These are phyloP conservation scores for Drosophila sucinea DNA, from an alignment of 1,140 invertebrate genomes.

Conservation along the genomic window DNA sequence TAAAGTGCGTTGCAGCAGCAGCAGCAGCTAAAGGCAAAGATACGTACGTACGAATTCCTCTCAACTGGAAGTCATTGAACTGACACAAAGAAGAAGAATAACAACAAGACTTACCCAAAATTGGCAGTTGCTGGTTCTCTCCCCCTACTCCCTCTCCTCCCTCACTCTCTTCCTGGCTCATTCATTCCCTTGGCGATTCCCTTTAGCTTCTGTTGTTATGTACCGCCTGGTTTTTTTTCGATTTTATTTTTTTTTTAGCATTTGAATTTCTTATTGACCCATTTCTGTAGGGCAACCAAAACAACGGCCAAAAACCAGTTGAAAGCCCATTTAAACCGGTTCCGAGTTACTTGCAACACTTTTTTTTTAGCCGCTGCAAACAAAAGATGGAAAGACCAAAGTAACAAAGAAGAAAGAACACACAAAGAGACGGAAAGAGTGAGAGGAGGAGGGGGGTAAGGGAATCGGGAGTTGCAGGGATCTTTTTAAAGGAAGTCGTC, in stretches of 20 bases:
- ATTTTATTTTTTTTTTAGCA: conserved; percentile 25
- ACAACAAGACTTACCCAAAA: conserved; percentile 4
- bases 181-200: neutral
- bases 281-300: conserved; percentile 31
- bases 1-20: neutral
- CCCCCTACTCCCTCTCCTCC: neutral
- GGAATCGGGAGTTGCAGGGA: no score
- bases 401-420: neutral
- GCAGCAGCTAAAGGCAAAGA: neutral
- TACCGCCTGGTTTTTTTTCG: neutral
- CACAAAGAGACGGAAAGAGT: neutral
- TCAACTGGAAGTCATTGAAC: conserved; percentile 7
- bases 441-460: neutral
- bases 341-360: conserved; percentile 40
- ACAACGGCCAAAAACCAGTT: conserved; percentile 20
- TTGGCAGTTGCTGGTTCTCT: neutral
- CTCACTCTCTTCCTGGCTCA: neutral
- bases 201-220: conserved; percentile 1
- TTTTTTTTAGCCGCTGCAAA: conserved; percentile 12
- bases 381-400: neutral
- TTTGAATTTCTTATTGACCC: conserved; percentile 44
- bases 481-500: neutral
- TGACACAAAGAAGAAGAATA: neutral
- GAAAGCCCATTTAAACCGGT: conserved; percentile 41
- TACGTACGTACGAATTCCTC: conserved; percentile 2